A percentile compares a stretch with the other conserved stretches of the same genome.
These are phyloP conservation scores for Orientallactaga sibirica DNA, from an alignment of 2,797 vertebrate genomes.

Conservation along the genomic window DNA sequence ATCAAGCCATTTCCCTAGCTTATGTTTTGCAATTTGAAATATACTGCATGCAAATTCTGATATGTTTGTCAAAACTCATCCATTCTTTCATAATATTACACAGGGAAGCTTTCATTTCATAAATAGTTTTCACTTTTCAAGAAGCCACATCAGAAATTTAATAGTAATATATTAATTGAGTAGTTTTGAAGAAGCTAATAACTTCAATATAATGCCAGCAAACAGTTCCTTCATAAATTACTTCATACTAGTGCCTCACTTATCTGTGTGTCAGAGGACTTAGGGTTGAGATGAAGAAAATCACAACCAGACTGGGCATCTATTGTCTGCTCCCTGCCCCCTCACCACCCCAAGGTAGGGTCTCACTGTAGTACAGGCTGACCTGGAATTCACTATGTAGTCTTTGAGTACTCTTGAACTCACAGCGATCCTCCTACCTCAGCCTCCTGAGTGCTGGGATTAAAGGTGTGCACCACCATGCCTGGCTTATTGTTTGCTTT, in stretches of 20 bases:
- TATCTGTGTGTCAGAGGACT: neutral
- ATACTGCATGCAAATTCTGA: neutral
- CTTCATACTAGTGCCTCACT: no score
- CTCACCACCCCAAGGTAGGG: no score
- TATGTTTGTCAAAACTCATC: neutral
- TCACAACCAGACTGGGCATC: neutral
- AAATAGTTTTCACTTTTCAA: constrained; percentile 25
- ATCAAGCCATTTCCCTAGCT: neutral
- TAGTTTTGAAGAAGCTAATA: constrained; percentile 38
- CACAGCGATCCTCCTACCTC: no score
- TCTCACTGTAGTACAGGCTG: no score
- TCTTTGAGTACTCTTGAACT: no score
- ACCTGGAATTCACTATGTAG: no score
- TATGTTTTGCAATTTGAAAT: constrained; percentile 6
- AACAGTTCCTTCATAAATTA: neutral
- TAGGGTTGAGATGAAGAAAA: neutral
- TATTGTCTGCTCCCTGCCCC: neutral
- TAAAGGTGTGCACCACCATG: no score
- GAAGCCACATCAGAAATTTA: neutral
- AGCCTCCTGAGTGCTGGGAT: no score
- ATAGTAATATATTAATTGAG: constrained; percentile 10
- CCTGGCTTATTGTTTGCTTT: neutral
- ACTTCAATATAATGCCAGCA: neutral
- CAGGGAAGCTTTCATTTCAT: constrained; percentile 2
- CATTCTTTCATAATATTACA: neutral